Conservation (phyloP, 2,797 vertebrate species). For the Gastrophryne carolinensis region DNA sequence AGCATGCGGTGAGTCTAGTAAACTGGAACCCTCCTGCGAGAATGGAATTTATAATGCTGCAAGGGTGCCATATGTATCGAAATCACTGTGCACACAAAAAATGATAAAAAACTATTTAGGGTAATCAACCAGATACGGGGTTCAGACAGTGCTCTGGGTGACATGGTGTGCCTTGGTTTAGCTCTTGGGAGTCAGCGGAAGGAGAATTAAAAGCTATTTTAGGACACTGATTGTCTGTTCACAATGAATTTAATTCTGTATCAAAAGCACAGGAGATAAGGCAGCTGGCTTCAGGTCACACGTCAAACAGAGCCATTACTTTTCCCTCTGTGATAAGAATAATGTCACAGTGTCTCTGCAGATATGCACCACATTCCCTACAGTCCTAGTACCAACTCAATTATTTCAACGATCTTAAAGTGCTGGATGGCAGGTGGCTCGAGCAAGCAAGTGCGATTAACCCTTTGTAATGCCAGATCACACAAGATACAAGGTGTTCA, state of each 20-base stretch:
- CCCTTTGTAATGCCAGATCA: background rate
- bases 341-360: constrained; percentile 47
- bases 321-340: constrained; percentile 53
- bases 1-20: too few species aligned
- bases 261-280: constrained; percentile 49
- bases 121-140: constrained; percentile 1
- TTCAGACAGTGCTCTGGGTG: constrained; percentile 27
- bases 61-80: too few species aligned
- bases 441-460: constrained; percentile 32
- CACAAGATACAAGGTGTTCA: background rate
- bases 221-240: constrained; percentile 49
- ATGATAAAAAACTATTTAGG: background rate
- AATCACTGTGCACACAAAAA: background rate
- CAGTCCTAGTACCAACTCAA: constrained; percentile 49
- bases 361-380: constrained; percentile 38
- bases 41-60: too few species aligned
- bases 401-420: constrained; percentile 51
- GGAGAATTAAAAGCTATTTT: constrained; percentile 46
- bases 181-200: constrained; percentile 32
- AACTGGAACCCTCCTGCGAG: too few species aligned
- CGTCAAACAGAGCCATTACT: constrained; percentile 52
- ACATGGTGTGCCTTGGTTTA: constrained; percentile 24
- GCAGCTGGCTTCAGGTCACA: constrained; percentile 52
- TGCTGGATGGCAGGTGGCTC: constrained; percentile 17
- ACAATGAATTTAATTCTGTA: constrained; percentile 52